These are phyloP conservation scores for Sinhomidia bicolor DNA, from an alignment of 2,888 invertebrate species.

Conservation along the genomic window DNA sequence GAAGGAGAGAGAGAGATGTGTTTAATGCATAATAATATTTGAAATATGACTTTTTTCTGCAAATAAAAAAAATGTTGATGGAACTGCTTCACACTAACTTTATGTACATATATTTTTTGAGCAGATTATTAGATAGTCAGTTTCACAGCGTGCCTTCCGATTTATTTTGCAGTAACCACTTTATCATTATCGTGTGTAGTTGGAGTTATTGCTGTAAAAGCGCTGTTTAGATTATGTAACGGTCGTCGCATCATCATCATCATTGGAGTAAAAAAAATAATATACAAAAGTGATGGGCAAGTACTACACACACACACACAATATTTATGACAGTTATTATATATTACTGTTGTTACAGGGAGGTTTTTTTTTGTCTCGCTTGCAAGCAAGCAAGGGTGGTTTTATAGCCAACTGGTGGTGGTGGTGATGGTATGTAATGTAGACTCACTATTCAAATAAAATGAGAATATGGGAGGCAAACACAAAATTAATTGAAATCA, in stretches of 20 bases:
- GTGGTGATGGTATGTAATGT: slow-evolving; percentile 11
- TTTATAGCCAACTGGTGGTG: not conserved
- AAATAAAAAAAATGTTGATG: slow-evolving; percentile 42
- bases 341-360: slow-evolving; percentile 48
- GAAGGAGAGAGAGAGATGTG: too few relatives aligned
- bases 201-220: slow-evolving; percentile 28
- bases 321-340: slow-evolving; percentile 53
- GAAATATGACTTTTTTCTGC: slow-evolving; percentile 53
- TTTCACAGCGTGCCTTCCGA: slow-evolving; percentile 32
- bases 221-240: not conserved
- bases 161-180: slow-evolving; percentile 47
- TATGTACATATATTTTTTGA: slow-evolving; percentile 17
- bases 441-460: slow-evolving; percentile 58
- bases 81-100: slow-evolving; percentile 30
- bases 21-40: slow-evolving; percentile 14
- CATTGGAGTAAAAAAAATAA: not conserved
- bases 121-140: slow-evolving; percentile 30
- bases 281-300: slow-evolving; percentile 25
- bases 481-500: slow-evolving; percentile 73
- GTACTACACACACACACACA: not conserved
- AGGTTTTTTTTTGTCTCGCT: slow-evolving; percentile 19
- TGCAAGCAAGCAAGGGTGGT: not conserved
- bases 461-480: slow-evolving; percentile 66
- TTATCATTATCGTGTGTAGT: slow-evolving; percentile 59
- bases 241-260: not conserved